Base-by-base conservation (phyloP, 2,113 vertebrate species). In the Crocuta crocuta region DNA sequence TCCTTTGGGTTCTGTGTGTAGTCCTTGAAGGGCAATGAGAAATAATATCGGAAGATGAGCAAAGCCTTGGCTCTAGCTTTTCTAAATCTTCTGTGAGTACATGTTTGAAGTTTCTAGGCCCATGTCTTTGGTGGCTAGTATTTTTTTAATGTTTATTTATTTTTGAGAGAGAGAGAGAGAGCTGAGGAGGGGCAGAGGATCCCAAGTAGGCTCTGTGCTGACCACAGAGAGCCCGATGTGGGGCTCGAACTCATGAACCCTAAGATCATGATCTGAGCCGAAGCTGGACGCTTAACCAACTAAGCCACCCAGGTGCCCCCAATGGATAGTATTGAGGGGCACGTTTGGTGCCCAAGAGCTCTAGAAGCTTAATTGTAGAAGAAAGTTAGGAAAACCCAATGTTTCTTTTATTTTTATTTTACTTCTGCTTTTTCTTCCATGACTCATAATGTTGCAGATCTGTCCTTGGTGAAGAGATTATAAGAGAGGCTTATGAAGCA, bases 391-490 rank as follows among this genome's bases (percentile, higher is more conserved):
- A 55, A 74, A 89, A 81, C 53, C 13, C 33, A 78, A 7, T 81
- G 35, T 66, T 45, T 76, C 24, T 89, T 53, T 80, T 70, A 45
- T 71, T 63, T 71, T 63, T 61, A 61, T 50, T 85, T 39, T 53
- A 23, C 43, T 65, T 94, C 70, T 70, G 50, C 39, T 89, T 94
- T 95, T 92, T 78, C 84, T 96, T 68, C 28, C 7, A 58, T 48
- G 31, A 94, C 24, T 19, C 28, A 94, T 73, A 7, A 92, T 48
- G 45, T 17, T 94, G 21, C 19, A 86, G 39, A 81, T n/a, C 50
- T 85, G 10, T 28, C 23, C 74, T 93, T 10, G 43, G 39, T 65
- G 58, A 97, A 79, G 8, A 92, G 70, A 81, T 76, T 71, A 81
- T 55, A 81, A 82, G 45, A 92, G 39, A 80, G n/a, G 48, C 15